Evolutionary conservation across 2,888 invertebrate species (phyloP).

Genomic region (Ectropis crepuscularia): DNA sequence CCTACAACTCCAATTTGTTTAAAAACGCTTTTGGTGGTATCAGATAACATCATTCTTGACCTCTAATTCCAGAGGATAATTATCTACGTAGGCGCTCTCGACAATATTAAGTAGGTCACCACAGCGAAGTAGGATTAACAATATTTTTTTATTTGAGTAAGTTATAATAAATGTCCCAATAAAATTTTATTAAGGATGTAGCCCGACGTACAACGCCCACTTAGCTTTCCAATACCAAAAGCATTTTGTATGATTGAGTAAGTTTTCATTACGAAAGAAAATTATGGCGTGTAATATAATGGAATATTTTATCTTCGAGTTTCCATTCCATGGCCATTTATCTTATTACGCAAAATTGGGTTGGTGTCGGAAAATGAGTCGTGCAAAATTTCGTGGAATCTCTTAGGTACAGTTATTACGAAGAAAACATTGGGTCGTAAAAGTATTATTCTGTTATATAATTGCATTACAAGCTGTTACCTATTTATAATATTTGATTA

Average conservation of each 20-base stretch:
- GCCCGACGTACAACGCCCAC: constrained; percentile 30
- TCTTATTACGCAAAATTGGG: constrained; percentile 30
- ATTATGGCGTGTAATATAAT: constrained; percentile 19
- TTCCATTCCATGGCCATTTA: constrained; percentile 23
- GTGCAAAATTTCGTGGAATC: neutral
- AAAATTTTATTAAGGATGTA: constrained; percentile 32
- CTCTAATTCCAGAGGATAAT: constrained; percentile 21
- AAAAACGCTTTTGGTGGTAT: constrained; percentile 9
- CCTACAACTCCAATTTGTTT: too few relatives aligned
- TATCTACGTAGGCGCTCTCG: constrained; percentile 25
- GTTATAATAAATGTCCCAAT: constrained; percentile 24
- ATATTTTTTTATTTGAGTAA: constrained; percentile 31
- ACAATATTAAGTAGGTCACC: constrained; percentile 36
- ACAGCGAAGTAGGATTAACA: constrained; percentile 29
- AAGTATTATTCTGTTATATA: neutral
- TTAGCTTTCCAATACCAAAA: constrained; percentile 27
- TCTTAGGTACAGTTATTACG: neutral
- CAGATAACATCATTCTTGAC: constrained; percentile 20
- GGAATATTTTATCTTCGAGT: constrained; percentile 28
- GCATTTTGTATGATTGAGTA: constrained; percentile 22
- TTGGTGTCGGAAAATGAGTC: constrained; percentile 21
- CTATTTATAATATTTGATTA: too few relatives aligned
- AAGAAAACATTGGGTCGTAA: neutral
- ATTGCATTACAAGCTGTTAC: too few relatives aligned
- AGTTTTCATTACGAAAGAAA: constrained; percentile 29